These are phyloP conservation scores for Pseudotriccus pelzelni DNA, from an alignment of 2,797 vertebrate species.

Conservation along the genomic window DNA sequence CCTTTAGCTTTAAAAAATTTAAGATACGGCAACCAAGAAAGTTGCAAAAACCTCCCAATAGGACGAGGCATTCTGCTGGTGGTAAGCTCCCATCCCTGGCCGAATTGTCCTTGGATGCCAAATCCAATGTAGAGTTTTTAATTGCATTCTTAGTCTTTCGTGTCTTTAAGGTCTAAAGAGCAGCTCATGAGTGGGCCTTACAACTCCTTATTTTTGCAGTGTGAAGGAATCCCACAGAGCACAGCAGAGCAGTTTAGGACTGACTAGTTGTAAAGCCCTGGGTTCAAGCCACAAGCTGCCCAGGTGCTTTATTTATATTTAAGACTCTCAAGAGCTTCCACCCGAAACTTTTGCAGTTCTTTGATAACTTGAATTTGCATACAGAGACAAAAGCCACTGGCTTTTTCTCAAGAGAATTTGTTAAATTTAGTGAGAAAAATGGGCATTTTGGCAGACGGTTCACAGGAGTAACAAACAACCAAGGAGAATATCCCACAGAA, in stretches of 20 bases:
- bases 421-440: too few relatives aligned
- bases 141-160: background rate
- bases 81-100: background rate
- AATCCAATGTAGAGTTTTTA: background rate
- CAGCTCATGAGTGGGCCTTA: background rate
- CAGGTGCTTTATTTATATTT: too few relatives aligned
- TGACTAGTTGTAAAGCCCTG: background rate
- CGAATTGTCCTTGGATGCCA: background rate
- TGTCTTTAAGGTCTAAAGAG: background rate
- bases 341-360: too few relatives aligned
- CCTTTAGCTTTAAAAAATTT: background rate
- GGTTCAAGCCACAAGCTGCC: too few relatives aligned
- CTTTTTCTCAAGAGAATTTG: too few relatives aligned
- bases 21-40: background rate
- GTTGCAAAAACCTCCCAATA: background rate
- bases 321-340: too few relatives aligned
- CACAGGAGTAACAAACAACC: too few relatives aligned
- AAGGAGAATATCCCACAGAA: too few relatives aligned
- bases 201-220: background rate
- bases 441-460: too few relatives aligned
- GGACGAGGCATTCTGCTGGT: background rate
- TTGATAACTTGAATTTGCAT: too few relatives aligned
- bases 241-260: background rate
- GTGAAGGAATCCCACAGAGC: background rate
- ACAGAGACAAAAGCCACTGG: too few relatives aligned